These are phyloP conservation scores for Rotaria magnacalcarata DNA, from an alignment of 2,888 invertebrate species.

Conservation along the genomic window DNA sequence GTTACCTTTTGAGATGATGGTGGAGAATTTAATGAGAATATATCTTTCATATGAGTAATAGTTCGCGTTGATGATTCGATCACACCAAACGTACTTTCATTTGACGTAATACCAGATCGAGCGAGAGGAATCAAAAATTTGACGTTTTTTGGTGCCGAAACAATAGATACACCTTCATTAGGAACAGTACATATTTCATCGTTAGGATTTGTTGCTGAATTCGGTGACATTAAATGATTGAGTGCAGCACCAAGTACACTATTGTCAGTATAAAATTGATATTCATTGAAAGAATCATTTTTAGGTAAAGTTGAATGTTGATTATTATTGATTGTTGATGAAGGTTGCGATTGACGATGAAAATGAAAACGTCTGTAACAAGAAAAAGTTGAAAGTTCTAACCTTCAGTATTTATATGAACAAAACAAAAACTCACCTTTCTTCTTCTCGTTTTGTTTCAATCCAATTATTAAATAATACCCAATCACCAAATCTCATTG, in stretches of 20 bases:
- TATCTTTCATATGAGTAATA: slow-evolving; percentile 2
- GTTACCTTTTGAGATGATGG: neutral
- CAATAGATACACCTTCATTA: neutral
- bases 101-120: slow-evolving; percentile 6
- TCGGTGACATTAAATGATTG: neutral
- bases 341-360: neutral
- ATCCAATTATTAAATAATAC: slow-evolving; percentile 68
- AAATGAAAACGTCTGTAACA: neutral
- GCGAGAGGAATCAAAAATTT: slow-evolving; percentile 10
- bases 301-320: neutral
- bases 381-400: neutral
- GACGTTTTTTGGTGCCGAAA: neutral
- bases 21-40: neutral
- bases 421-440: neutral
- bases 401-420: neutral
- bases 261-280: slow-evolving; percentile 18
- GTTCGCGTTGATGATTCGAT: slow-evolving; percentile 22
- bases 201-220: neutral
- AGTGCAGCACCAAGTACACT: slow-evolving; percentile 27
- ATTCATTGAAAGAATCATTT: neutral
- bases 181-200: neutral
- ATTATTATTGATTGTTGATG: neutral
- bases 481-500: slow-evolving; percentile 90
- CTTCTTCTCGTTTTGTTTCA: slow-evolving; percentile 14
- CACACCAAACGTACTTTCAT: slow-evolving; percentile 13